Evolutionary conservation across 2,113 vertebrate genomes (phyloP), one percentile per base, ranked within the genome.

Genomic region (Pangasianodon hypophthalmus): DNA sequence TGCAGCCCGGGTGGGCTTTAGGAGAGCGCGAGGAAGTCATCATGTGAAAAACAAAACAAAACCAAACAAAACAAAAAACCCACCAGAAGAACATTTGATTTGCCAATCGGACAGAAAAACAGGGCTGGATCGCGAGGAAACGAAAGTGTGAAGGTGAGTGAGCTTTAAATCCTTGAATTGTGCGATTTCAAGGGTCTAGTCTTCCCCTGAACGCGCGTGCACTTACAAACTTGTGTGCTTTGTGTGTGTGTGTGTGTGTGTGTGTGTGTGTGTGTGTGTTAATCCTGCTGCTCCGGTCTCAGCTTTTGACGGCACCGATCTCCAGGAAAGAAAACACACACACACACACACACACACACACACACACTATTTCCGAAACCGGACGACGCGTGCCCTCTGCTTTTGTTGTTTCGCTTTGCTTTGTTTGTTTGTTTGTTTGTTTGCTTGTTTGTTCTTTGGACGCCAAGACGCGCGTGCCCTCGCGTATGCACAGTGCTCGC

Each of bases 21-120:
- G 92, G 94, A 94, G 93, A 91, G 93, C 94, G 92, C 93, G 90
- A 92, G 94, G 92, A 93, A 95, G 95, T 92, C 95, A 96, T 92
- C 95, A 96, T 96, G 96, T 96, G 96, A 96, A 85, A 93, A 93
- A 94, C 3, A 94, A 37, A 2, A 48, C 6, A 10, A 3, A 13
- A 0, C 44, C 1, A 21, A 9, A 21, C 0, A 46, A 24, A 24
- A 8, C 10, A n/a, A 6, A 3, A 24, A 77, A 19, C 44, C 26
- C 26, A 75, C 21, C 46, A 58, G 50, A 77, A 56, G 50, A 50
- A 41, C 19, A 60, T 11, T 84, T 92, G 88, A 91, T 91, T 92
- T 93, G 91, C 81, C 92, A 92, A 93, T 92, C 94, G 94, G 93
- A 96, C 93, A 94, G 92, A 94, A 92, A 94, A 92, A 37, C 52